A percentile compares a stretch with the other conserved stretches of the same genome.
Evolutionary conservation across 2,888 invertebrate genomes (phyloP).

Genomic region (Ganaspis brasiliensis): DNA sequence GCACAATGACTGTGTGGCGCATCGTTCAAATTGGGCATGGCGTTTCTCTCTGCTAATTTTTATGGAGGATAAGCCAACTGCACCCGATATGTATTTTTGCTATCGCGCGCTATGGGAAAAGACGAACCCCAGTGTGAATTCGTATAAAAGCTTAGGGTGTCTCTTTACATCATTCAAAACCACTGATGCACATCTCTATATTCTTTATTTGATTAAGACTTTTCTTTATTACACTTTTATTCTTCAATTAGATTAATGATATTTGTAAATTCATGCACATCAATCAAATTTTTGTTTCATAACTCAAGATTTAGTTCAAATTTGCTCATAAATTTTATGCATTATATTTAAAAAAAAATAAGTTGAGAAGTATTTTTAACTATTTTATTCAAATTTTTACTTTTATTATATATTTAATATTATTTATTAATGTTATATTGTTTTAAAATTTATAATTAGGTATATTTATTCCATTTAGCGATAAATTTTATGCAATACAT

Average conservation of each 20-base stretch:
- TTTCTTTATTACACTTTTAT: slow-evolving; percentile 6
- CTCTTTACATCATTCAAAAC: neutral
- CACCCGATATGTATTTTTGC: slow-evolving; percentile 50
- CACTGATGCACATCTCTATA: neutral
- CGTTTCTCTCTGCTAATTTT: slow-evolving; percentile 59
- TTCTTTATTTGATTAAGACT: slow-evolving; percentile 26
- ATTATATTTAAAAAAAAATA: too few species aligned
- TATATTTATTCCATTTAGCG: too few species aligned
- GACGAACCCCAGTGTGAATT: neutral
- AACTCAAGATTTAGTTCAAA: too few species aligned
- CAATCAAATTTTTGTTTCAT: neutral
- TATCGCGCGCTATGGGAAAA: slow-evolving; percentile 48
- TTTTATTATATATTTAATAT: too few species aligned
- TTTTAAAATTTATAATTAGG: too few species aligned
- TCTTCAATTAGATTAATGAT: neutral
- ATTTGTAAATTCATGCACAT: neutral
- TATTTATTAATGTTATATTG: too few species aligned
- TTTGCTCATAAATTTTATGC: too few species aligned
- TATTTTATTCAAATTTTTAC: too few species aligned
- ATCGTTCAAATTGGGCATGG: slow-evolving; percentile 52
- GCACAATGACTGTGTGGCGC: slow-evolving; percentile 56
- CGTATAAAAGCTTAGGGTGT: slow-evolving; percentile 24
- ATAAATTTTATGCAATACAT: too few species aligned
- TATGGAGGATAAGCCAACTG: slow-evolving; percentile 58
- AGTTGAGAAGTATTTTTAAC: too few species aligned